A percentile compares a stretch with the other conserved stretches of the same genome.
Conservation (phyloP, 2,888 invertebrate genomes). For the Cepaea hortensis region DNA sequence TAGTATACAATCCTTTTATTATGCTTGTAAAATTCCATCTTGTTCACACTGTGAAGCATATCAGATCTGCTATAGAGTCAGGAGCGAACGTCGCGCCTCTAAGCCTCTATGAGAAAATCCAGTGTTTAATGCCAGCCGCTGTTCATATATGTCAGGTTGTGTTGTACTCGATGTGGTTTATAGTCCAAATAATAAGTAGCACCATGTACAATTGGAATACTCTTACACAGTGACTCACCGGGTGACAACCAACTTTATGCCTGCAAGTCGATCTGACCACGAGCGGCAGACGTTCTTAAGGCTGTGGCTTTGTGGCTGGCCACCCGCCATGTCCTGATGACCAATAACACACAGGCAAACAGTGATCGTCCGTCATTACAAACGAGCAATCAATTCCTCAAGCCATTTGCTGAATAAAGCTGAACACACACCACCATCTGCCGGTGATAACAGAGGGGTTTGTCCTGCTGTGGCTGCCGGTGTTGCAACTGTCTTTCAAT, state of each 20-base stretch:
- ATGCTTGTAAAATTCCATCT: no score
- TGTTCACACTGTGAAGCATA: no score
- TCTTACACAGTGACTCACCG: neutral
- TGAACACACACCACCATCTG: slow-evolving; percentile 29
- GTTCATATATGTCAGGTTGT: no score
- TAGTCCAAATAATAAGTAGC: no score
- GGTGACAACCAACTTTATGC: neutral
- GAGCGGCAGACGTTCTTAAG: neutral
- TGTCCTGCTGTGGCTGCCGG: neutral
- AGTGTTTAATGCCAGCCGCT: no score
- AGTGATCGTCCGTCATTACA: slow-evolving; percentile 10
- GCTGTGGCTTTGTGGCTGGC: neutral
- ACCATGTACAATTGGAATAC: no score
- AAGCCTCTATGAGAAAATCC: no score
- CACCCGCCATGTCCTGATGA: neutral
- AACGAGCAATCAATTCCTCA: slow-evolving; percentile 26
- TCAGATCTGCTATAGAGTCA: no score
- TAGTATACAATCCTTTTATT: no score
- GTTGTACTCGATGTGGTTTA: no score
- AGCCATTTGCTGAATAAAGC: slow-evolving; percentile 5
- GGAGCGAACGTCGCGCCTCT: no score
- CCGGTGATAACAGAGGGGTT: slow-evolving; percentile 3
- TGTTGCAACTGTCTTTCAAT: neutral
- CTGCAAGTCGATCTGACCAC: no score
- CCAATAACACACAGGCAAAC: neutral